A percentile compares a stretch with the other conserved stretches of the same genome.
Conservation (phyloP, 2,797 vertebrate genomes). For the Peromyscus aztecus region DNA sequence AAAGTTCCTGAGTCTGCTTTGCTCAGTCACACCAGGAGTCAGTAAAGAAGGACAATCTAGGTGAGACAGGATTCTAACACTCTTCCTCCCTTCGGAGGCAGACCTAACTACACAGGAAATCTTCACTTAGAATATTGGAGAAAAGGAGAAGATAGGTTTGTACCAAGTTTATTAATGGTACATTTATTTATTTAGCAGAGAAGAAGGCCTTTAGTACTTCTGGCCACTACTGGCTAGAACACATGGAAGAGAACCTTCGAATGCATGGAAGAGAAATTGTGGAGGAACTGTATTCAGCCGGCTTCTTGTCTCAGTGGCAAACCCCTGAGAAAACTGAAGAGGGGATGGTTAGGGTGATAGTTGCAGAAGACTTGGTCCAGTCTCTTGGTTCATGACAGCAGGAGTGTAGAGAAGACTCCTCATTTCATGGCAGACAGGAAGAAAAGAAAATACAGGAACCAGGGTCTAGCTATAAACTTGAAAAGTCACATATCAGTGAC, state of each 20-base stretch:
- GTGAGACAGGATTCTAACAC: not conserved
- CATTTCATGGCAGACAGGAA: not conserved
- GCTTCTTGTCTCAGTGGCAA: not conserved
- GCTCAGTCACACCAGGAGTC: not conserved
- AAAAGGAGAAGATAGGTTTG: not conserved
- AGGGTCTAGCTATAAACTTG: not conserved
- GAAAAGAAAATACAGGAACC: not conserved
- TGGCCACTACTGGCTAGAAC: not conserved
- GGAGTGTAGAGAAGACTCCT: not conserved
- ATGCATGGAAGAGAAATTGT: not conserved
- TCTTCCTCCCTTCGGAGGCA: not conserved
- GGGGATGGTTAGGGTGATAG: not conserved
- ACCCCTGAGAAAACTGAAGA: not conserved
- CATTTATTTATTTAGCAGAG: not conserved
- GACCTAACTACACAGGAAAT: not conserved
- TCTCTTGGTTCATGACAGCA: not conserved
- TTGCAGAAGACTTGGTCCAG: not conserved
- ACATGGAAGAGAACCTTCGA: not conserved
- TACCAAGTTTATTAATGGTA: not conserved
- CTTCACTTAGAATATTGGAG: not conserved
- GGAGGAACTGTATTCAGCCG: not conserved
- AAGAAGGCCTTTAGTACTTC: not conserved
- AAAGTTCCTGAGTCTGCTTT: not conserved
- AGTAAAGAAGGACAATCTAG: not conserved
- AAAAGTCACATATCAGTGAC: not conserved